Base-by-base conservation (phyloP, 2,888 invertebrate species). In the Spodoptera exigua region DNA sequence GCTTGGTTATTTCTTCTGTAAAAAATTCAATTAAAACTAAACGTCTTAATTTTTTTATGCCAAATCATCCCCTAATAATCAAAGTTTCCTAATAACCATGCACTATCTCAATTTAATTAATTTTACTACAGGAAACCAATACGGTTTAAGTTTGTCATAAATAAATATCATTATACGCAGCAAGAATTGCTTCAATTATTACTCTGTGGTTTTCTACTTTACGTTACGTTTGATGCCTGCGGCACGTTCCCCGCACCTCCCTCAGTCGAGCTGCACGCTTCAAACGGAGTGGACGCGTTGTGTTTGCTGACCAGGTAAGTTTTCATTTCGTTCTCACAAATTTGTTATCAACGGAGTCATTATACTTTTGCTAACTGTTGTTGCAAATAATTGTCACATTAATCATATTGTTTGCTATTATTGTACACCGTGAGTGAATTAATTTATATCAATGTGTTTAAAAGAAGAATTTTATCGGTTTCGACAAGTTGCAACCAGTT, bases 371-470 rank as follows among this genome's bases (percentile, higher is more conserved):
- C n/a, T n/a, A n/a, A n/a, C n/a, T n/a, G 16, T 35, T 53, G 16
- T 53, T 53, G 44, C 44, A 44, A 43, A 53, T 36, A 53, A 53
- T 53, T 53, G 36, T 36, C 36, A 53, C 18, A 53, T 53, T 44
- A 53, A 52, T 52, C 52, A 43, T 43, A 43, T 52, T 52, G 43
- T 53, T 53, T 43, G 44, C 43, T 53, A 18, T 34, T 35, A 37
- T 21, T 54, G 27, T 32, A 16, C 39, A 54, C 39, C 54, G 45
- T 39, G 39, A 45, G 54, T 45, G 54, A 43, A 44, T 37, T 44
- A 27, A 53, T 53, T 44, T 9, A 45, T 45, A 54, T 45, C 54
- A 44, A 44, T 53, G 52, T 53, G 52, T 53, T 53, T 53, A 21
- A 35, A 53, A 53, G 44, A 35, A 43, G 43, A 43, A 59, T 48